Percentiles rank a stretch among this genome's conserved stretches.
phyloP scores from a whole-genome alignment of 2,113 vertebrate species.

The Hippocampus guttulatus region DNA sequence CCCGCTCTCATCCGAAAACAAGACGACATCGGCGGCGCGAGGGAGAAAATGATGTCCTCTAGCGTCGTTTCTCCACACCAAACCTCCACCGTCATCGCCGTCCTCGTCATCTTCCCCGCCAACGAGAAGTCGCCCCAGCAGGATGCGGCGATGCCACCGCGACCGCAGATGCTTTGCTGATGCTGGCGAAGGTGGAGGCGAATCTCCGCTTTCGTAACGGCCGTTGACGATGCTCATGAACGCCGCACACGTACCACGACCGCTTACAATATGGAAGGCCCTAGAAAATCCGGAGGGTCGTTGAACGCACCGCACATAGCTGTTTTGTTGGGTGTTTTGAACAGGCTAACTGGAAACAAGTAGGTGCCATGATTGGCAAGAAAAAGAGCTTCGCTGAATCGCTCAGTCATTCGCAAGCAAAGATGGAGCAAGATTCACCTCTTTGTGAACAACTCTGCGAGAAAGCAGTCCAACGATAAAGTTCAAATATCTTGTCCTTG shows the following conservation, averaged over 20 bases:
- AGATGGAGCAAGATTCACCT: too few species aligned
- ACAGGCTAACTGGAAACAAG: too few species aligned
- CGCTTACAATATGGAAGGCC: background rate
- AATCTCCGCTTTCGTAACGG: constrained; percentile 24
- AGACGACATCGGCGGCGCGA: background rate
- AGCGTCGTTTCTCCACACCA: constrained; percentile 2
- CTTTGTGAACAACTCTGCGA: too few species aligned
- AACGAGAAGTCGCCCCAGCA: constrained; percentile 20
- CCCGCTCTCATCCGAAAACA: constrained; percentile 25
- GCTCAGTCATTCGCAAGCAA: too few species aligned
- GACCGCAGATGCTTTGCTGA: constrained; percentile 46
- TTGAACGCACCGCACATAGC: constrained; percentile 6
- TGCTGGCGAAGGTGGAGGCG: constrained; percentile 35
- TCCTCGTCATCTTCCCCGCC: constrained; percentile 32
- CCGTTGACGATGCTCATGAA: constrained; percentile 34
- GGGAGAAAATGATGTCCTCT: background rate
- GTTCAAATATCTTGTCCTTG: too few species aligned
- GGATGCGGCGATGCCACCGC: constrained; percentile 20
- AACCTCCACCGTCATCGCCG: background rate
- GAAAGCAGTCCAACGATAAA: too few species aligned
- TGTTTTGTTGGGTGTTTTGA: background rate
- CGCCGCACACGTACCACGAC: constrained; percentile 20
- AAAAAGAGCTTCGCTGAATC: too few species aligned
- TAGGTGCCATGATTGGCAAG: too few species aligned
- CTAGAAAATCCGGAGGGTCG: background rate